A percentile compares a stretch with the other conserved stretches of the same genome.
phyloP scores from a whole-genome alignment of 2,888 invertebrate species.

The Hypsopygia costalis region DNA sequence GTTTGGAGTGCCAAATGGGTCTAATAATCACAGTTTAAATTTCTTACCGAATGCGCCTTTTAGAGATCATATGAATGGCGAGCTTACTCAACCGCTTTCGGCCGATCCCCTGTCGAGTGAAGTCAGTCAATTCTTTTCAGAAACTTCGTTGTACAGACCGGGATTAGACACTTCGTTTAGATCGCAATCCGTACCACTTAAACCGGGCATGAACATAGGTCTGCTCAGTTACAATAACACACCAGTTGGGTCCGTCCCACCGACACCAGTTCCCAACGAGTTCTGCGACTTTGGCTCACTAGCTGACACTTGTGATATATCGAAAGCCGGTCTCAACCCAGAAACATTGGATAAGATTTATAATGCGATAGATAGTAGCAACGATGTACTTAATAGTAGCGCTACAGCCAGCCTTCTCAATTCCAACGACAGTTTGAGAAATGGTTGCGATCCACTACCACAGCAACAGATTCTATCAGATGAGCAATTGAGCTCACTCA shows the following conservation, averaged over 20 bases:
- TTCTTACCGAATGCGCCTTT: constrained; percentile 63
- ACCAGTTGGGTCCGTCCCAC: constrained; percentile 83
- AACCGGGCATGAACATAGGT: constrained; percentile 74
- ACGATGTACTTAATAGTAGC: constrained; percentile 58
- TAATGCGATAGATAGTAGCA: constrained; percentile 80
- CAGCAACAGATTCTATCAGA: constrained; percentile 60
- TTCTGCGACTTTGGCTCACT: constrained; percentile 86
- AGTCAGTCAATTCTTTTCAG: constrained; percentile 82
- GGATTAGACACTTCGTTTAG: constrained; percentile 71
- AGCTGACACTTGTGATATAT: constrained; percentile 77
- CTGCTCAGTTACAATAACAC: constrained; percentile 72
- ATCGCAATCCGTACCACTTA: constrained; percentile 90
- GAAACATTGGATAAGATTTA: constrained; percentile 85
- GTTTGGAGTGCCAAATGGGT: constrained; percentile 61
- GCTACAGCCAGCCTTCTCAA: constrained; percentile 48
- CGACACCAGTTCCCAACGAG: constrained; percentile 86
- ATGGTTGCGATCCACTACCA: constrained; percentile 61
- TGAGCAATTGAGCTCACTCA: constrained; percentile 60
- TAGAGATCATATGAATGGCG: constrained; percentile 68
- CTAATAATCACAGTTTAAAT: constrained; percentile 62
- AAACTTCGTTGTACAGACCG: constrained; percentile 60
- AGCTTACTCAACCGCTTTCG: constrained; percentile 56
- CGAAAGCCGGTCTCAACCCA: constrained; percentile 72
- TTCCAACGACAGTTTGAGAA: constrained; percentile 50
- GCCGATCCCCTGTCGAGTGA: constrained; percentile 79